Base-by-base conservation (phyloP, 2,888 invertebrate genomes). In the Dorcus hopei region DNA sequence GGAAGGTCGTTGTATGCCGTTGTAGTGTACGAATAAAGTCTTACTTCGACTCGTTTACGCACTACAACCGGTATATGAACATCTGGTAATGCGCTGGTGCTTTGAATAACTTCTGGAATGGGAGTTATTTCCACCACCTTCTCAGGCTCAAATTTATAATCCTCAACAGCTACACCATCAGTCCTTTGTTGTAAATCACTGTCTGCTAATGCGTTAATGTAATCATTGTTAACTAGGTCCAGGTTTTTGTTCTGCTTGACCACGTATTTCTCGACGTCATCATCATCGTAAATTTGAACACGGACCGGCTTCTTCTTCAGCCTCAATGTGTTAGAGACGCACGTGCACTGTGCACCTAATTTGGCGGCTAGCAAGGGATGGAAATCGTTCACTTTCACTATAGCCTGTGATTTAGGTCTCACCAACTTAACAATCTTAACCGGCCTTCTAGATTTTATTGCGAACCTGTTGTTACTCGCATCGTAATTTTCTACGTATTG, bases 291-390 rank as follows among this genome's bases (percentile, higher is more conserved):
- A 11, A 50, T 54, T 14, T 49, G 39, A n/a, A 45, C 39, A 8
- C 14, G 52, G 9, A 49, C 49, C 5, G 53, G 52, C 49, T 72
- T 72, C 66, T 82, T 83, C 68, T 82, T 80, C 0, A 85, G 74
- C 23, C 80, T 77, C 39, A 85, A 66, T 1, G 82, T 77, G 49
- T 85, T 85, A 1, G 85, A 84, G 63, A 82, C 82, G 70, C 89
- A 90, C 54, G 88, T 88, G 65, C 89, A 90, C 53, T 89, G 88
- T 3, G 89, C 89, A 3, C 88, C 87, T 9, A 90, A 77, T 78
- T 90, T 90, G 42, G 86, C 83, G 0, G 89, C 82, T 14, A 89
- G 79, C 7, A 89, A 76, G 0, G 89, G 89, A 74, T 89, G 88
- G 65, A 87, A 84, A 65, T 89, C 89, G 66, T 88, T 89, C 61